phyloP scores from a whole-genome alignment of 1,140 invertebrate species.

The Drosophila athabasca region DNA sequence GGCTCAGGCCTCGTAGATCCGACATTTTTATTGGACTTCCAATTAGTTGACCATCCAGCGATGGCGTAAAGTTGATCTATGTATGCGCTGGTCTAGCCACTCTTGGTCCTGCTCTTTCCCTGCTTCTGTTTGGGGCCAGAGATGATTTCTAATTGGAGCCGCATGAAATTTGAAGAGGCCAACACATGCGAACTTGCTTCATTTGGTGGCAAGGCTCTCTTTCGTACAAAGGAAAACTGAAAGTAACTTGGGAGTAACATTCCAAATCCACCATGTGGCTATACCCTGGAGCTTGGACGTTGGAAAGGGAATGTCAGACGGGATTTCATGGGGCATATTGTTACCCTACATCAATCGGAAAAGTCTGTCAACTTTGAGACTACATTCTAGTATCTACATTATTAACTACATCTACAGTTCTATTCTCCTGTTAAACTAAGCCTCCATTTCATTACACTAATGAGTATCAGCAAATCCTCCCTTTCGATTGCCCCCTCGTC shows the following conservation, averaged over 20 bases:
- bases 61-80: constrained; percentile 78
- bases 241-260: no score
- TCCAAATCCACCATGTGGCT: no score
- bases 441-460: not conserved
- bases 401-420: no score
- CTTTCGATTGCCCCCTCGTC: not conserved
- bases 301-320: no score
- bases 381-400: not conserved
- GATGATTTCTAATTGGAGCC: constrained; percentile 49
- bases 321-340: no score
- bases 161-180: constrained; percentile 33
- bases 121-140: constrained; percentile 46
- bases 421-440: no score
- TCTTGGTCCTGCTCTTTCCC: not conserved
- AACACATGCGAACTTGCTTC: constrained; percentile 22
- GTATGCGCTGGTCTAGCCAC: constrained; percentile 26
- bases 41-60: constrained; percentile 70
- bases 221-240: no score
- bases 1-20: constrained; percentile 50
- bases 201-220: not conserved
- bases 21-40: constrained; percentile 83
- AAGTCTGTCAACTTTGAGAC: no score
- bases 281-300: no score
- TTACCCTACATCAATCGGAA: no score
- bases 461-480: not conserved